Conservation (phyloP, 2,797 vertebrate genomes). For the Rhincodon typus region DNA sequence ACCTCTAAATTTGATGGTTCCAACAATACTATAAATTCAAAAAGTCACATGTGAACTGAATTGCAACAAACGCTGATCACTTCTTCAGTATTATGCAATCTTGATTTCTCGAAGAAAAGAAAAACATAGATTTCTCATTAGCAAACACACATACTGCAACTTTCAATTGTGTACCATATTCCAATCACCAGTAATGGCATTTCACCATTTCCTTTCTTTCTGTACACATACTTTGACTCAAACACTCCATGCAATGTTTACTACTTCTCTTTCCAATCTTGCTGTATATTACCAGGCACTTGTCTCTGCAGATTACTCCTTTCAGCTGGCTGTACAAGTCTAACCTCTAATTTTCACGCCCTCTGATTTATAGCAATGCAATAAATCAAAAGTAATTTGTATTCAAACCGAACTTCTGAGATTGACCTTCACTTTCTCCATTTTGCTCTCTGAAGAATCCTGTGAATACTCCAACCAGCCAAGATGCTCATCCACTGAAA, state of each 20-base stretch:
- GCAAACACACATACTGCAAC: neutral
- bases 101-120: neutral
- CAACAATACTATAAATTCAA: neutral
- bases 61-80: neutral
- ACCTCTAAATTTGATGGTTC: neutral
- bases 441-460: conserved; percentile 49
- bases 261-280: neutral
- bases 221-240: neutral
- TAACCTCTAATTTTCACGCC: no score
- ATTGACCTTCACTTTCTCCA: conserved; percentile 58
- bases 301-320: neutral
- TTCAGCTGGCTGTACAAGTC: no score
- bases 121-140: neutral
- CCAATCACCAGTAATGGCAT: neutral
- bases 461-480: conserved; percentile 56
- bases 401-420: no score
- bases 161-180: neutral
- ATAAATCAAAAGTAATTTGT: neutral
- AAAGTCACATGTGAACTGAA: neutral
- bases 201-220: neutral
- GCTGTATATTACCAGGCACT: neutral
- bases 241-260: neutral
- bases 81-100: neutral
- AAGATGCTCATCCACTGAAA: conserved; percentile 78
- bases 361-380: no score